Conservation (phyloP, 2,888 invertebrate species). For the Idaea biselata region DNA sequence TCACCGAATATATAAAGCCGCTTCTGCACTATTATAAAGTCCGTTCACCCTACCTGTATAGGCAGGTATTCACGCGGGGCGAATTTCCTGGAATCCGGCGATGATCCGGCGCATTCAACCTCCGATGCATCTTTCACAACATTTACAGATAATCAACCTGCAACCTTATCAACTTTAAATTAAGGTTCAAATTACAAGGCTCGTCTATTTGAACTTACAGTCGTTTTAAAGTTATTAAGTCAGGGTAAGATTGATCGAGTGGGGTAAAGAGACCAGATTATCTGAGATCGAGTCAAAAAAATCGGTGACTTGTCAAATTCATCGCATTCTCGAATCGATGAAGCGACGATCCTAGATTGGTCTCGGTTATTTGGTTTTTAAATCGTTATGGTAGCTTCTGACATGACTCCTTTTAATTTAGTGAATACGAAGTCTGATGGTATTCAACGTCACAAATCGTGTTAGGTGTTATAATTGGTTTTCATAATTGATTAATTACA, state of each 20-base stretch:
- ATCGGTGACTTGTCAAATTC: conserved; percentile 80
- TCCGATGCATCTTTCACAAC: conserved; percentile 52
- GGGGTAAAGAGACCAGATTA: conserved; percentile 76
- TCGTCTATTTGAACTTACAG: conserved; percentile 18
- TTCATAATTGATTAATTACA: background rate
- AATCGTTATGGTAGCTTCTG: conserved; percentile 23
- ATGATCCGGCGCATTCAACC: conserved; percentile 74
- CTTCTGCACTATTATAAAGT: conserved; percentile 40
- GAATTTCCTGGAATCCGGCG: conserved; percentile 79
- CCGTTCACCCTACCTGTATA: conserved; percentile 61
- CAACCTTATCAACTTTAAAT: accelerated
- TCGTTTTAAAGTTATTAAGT: conserved; percentile 36
- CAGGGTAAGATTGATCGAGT: conserved; percentile 80
- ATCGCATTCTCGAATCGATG: conserved; percentile 69
- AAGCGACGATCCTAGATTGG: conserved; percentile 51
- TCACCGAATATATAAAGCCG: conserved; percentile 21
- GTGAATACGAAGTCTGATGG: background rate
- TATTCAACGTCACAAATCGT: background rate
- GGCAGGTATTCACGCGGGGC: conserved; percentile 78
- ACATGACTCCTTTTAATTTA: background rate
- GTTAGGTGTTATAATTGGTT: background rate
- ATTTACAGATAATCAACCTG: conserved; percentile 21
- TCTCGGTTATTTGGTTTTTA: conserved; percentile 45
- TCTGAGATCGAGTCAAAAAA: conserved; percentile 68
- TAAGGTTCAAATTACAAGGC: conserved; percentile 32